A percentile compares a stretch with the other conserved stretches of the same genome.
Conservation (phyloP, 2,113 vertebrate genomes). For the Sapajus apella region DNA sequence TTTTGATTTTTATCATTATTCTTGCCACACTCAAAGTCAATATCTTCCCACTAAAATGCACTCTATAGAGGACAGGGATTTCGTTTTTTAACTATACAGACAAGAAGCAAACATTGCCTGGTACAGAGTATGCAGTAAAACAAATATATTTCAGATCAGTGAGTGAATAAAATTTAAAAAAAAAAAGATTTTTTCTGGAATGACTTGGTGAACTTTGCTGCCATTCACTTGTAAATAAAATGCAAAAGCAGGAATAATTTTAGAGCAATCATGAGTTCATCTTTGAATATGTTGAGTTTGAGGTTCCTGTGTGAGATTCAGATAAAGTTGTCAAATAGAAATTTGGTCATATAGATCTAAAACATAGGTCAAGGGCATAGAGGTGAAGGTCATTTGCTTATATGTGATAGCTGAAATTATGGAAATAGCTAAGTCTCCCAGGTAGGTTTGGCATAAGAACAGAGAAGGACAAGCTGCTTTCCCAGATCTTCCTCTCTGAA, state of each 20-base stretch:
- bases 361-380: background rate
- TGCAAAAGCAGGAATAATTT: slow-evolving; percentile 14
- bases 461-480: background rate
- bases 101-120: background rate
- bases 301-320: background rate
- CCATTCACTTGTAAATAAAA: slow-evolving; percentile 3
- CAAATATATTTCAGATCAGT: slow-evolving; percentile 10
- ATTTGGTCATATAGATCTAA: background rate
- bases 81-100: background rate
- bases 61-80: background rate
- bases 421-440: background rate
- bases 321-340: background rate
- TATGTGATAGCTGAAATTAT: background rate
- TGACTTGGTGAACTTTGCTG: background rate
- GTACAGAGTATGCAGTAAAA: background rate
- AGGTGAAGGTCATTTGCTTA: background rate
- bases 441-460: background rate
- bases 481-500: background rate
- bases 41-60: background rate
- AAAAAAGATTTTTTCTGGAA: background rate
- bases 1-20: background rate
- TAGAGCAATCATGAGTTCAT: background rate
- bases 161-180: background rate
- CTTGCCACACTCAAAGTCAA: background rate
- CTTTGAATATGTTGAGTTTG: background rate